Evolutionary conservation across 1,140 invertebrate species (phyloP), one percentile per base, ranked within the genome.

Genomic region (Phenacoccus solenopsis): DNA sequence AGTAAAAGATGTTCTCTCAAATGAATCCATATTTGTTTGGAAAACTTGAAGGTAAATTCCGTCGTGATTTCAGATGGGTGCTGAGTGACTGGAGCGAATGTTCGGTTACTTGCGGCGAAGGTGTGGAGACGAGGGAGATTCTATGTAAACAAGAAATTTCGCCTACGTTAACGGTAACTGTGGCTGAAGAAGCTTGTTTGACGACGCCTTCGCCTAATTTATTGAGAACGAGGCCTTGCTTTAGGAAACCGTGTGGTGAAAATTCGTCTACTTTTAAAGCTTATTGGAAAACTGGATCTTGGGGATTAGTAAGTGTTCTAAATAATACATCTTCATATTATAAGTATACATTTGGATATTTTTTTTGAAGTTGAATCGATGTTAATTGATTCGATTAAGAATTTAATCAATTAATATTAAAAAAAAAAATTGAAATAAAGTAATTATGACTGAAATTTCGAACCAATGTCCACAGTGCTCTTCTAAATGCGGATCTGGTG

Each of bases 381-480:
- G n/a, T n/a, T n/a, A n/a, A n/a, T n/a, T n/a, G n/a, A n/a, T n/a
- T n/a, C n/a, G n/a, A n/a, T n/a, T n/a, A n/a, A n/a, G n/a, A n/a
- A n/a, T n/a, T n/a, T n/a, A n/a, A n/a, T n/a, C n/a, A n/a, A n/a
- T n/a, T n/a, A n/a, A n/a, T n/a, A n/a, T n/a, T n/a, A n/a, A n/a
- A n/a, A n/a, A n/a, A n/a, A n/a, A n/a, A n/a, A n/a, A n/a, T n/a
- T n/a, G n/a, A n/a, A n/a, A n/a, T n/a, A n/a, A n/a, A n/a, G n/a
- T n/a, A n/a, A n/a, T n/a, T n/a, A n/a, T n/a, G n/a, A n/a, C n/a
- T n/a, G n/a, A n/a, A n/a, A n/a, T n/a, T n/a, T n/a, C n/a, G n/a
- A n/a, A n/a, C n/a, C n/a, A n/a, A n/a, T n/a, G n/a, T n/a, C 38
- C 56, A 4, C 73, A 80, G 72, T 85, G 84, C 71, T 83, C 82